phyloP scores from a whole-genome alignment of 1,140 invertebrate genomes.

The Drosophila sulfurigaster region DNA sequence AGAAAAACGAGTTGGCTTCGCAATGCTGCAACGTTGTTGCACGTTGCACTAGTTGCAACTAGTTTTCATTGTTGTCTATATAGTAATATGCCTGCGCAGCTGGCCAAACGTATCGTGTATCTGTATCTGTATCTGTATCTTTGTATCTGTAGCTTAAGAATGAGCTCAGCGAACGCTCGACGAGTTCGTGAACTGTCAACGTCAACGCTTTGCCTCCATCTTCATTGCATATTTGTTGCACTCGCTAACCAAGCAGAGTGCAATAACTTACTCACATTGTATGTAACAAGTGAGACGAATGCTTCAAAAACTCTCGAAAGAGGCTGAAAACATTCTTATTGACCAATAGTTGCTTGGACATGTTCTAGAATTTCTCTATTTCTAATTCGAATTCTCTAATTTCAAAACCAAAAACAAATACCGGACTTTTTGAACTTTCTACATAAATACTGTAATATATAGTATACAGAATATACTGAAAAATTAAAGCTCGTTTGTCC shows the following conservation, averaged over 20 bases:
- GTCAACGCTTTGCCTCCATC: constrained; percentile 37
- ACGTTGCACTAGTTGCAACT: constrained; percentile 78
- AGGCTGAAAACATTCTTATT: too few relatives aligned
- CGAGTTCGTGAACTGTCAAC: constrained; percentile 80
- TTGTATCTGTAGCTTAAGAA: constrained; percentile 54
- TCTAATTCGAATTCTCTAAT: too few relatives aligned
- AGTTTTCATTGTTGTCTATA: constrained; percentile 69
- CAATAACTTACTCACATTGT: background rate
- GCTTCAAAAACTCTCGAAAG: too few relatives aligned
- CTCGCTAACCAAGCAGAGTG: background rate
- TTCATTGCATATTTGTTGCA: constrained; percentile 39
- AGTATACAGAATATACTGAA: too few relatives aligned
- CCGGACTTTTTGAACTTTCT: too few relatives aligned
- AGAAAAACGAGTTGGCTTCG: constrained; percentile 37
- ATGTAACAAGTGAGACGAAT: background rate
- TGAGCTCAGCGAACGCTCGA: constrained; percentile 60
- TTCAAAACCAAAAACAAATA: too few relatives aligned
- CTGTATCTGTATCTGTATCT: constrained; percentile 68
- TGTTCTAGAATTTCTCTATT: too few relatives aligned
- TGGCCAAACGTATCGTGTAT: constrained; percentile 69
- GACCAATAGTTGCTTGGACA: too few relatives aligned
- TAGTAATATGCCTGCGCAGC: constrained; percentile 50
- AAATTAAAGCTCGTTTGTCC: too few relatives aligned
- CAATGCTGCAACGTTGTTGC: constrained; percentile 22
- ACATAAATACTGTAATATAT: too few relatives aligned